These are phyloP conservation scores for Acleris emargana DNA, from an alignment of 2,888 invertebrate genomes.

Conservation along the genomic window DNA sequence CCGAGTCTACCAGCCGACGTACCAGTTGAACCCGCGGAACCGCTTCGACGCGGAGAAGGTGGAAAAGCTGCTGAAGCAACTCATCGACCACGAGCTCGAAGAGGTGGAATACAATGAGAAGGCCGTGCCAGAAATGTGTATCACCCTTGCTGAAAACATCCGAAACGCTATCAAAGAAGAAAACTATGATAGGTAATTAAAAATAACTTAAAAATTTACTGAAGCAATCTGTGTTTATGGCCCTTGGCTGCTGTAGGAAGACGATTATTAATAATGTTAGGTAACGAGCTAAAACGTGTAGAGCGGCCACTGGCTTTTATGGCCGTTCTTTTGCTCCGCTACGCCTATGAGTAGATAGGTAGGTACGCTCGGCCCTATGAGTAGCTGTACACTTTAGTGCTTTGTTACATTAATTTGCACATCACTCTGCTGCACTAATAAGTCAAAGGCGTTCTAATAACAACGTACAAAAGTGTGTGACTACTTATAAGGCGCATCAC, in stretches of 20 bases:
- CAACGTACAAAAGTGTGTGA: no score
- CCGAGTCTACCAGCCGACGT: slow-evolving; percentile 85
- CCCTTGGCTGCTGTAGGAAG: not conserved
- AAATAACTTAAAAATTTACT: not conserved
- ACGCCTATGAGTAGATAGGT: no score
- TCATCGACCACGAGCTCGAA: slow-evolving; percentile 84
- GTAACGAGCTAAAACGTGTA: no score
- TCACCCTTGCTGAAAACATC: slow-evolving; percentile 84
- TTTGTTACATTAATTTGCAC: no score
- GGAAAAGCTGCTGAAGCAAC: slow-evolving; percentile 82
- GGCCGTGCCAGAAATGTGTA: slow-evolving; percentile 80
- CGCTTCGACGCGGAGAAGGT: slow-evolving; percentile 86
- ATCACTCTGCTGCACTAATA: no score
- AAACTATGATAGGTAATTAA: slow-evolving; percentile 86
- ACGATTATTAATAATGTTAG: no score
- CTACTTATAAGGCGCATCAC: no score
- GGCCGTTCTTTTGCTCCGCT: no score
- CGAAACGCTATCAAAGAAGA: slow-evolving; percentile 85
- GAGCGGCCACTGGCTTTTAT: no score
- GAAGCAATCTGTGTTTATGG: not conserved
- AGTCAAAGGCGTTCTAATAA: no score
- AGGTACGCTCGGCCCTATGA: no score
- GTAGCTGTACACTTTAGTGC: no score
- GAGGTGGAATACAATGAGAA: slow-evolving; percentile 86
- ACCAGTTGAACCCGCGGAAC: slow-evolving; percentile 85